Conservation (phyloP, 1,140 invertebrate genomes). For the Conus ventricosus region DNA sequence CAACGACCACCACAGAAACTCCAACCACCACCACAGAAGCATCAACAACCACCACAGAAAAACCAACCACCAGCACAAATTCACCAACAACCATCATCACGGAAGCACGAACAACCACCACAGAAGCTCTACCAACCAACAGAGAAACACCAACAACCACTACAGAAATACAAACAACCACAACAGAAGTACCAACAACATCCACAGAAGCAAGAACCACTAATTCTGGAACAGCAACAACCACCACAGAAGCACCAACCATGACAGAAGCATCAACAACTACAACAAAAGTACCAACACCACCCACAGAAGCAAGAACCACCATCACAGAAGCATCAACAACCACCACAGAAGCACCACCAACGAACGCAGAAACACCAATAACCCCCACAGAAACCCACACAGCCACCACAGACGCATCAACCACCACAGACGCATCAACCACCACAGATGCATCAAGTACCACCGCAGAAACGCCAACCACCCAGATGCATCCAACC, state of each 20-base stretch:
- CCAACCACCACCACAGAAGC: too few relatives aligned
- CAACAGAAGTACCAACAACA: too few relatives aligned
- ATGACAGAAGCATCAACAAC: too few relatives aligned
- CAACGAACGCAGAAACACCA: not conserved
- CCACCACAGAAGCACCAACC: too few relatives aligned
- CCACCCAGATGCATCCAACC: not conserved
- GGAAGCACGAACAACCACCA: not conserved
- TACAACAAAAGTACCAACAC: not conserved
- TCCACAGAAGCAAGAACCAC: too few relatives aligned
- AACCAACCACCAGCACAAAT: not conserved
- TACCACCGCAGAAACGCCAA: not conserved
- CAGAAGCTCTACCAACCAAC: not conserved
- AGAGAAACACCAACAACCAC: too few relatives aligned
- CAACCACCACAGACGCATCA: not conserved
- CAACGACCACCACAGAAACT: too few relatives aligned
- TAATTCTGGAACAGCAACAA: too few relatives aligned
- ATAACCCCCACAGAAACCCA: not conserved
- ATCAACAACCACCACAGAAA: not conserved
- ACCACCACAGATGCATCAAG: not conserved
- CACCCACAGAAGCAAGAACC: too few relatives aligned
- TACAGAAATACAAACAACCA: too few relatives aligned
- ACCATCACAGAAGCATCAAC: too few relatives aligned
- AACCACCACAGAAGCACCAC: constrained; percentile 24
- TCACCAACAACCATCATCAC: constrained; percentile 11
- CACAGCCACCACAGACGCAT: not conserved